phyloP scores from a whole-genome alignment of 2,113 vertebrate species.

The Mormyrus iriodes region DNA sequence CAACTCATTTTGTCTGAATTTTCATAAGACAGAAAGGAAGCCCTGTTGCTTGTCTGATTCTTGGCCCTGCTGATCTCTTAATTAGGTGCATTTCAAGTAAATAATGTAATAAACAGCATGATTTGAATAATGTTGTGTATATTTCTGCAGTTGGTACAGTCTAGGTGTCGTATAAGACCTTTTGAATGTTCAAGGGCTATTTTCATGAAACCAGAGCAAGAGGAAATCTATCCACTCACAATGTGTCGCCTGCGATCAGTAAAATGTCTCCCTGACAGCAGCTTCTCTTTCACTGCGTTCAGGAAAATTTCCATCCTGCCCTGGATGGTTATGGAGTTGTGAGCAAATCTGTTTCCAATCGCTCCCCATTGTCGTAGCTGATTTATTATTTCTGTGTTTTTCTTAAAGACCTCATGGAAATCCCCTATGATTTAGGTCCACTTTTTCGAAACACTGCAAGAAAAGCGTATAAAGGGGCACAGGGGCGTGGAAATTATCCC shows the following conservation, averaged over 20 bases:
- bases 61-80: background rate
- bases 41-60: background rate
- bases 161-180: background rate
- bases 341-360: background rate
- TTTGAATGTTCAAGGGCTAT: background rate
- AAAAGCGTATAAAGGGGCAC: background rate
- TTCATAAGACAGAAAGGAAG: background rate
- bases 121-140: background rate
- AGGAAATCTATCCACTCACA: background rate
- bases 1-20: slow-evolving; percentile 31
- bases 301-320: background rate
- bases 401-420: background rate
- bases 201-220: background rate
- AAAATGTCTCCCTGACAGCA: background rate
- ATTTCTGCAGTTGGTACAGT: background rate
- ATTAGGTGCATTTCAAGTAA: background rate
- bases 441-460: background rate
- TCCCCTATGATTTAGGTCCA: background rate
- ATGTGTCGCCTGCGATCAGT: background rate
- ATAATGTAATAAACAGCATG: background rate
- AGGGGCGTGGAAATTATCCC: too few species aligned
- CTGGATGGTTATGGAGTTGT: background rate
- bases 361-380: background rate
- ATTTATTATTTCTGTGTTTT: background rate
- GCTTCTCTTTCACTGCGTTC: background rate